These are phyloP conservation scores for Meloidogyne floridensis DNA, from an alignment of 1,140 invertebrate genomes.

Conservation along the genomic window DNA sequence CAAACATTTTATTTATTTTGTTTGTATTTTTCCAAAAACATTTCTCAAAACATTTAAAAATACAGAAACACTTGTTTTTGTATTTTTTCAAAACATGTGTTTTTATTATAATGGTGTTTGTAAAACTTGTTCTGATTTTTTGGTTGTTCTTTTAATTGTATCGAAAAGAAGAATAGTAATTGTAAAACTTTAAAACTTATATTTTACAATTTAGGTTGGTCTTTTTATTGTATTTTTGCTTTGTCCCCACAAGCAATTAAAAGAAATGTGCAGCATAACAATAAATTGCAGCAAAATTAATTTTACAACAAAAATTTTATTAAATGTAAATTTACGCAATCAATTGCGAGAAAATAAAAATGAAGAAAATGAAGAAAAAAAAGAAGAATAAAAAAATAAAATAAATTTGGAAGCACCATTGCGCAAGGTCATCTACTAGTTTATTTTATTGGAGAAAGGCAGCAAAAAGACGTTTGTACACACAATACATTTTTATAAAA, in stretches of 20 bases:
- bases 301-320: background rate
- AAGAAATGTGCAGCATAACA: background rate
- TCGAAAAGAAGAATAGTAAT: background rate
- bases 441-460: background rate
- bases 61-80: too few species aligned
- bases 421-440: background rate
- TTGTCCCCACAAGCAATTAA: background rate
- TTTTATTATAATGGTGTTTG: too few species aligned
- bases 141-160: too few species aligned
- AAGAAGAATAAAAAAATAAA: background rate
- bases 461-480: background rate
- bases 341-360: background rate
- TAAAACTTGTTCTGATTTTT: too few species aligned
- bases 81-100: too few species aligned
- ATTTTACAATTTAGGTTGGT: background rate
- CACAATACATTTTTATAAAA: too few species aligned
- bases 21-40: too few species aligned
- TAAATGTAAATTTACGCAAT: background rate
- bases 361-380: background rate
- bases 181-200: background rate
- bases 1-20: too few species aligned
- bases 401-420: background rate
- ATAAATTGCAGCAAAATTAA: background rate
- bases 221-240: background rate
- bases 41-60: too few species aligned